phyloP scores from a whole-genome alignment of 2,113 vertebrate species.

The Oncorhynchus keta region DNA sequence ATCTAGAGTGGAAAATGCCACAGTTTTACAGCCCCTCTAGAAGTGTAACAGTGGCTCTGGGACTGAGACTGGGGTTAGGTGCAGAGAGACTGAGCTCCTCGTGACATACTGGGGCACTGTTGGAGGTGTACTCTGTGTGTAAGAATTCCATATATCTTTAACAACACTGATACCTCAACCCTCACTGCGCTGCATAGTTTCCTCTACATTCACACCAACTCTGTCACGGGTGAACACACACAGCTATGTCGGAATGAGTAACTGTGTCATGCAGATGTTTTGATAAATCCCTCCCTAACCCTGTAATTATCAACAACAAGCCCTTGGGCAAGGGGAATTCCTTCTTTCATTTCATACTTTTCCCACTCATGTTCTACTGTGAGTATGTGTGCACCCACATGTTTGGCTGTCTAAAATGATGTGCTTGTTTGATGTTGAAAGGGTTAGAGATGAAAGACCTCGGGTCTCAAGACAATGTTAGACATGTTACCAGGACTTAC shows the following conservation, averaged over 20 bases:
- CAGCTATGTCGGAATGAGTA: no score
- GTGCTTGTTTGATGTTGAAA: neutral
- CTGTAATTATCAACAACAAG: neutral
- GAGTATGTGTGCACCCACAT: neutral
- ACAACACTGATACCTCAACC: neutral
- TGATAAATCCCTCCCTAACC: no score
- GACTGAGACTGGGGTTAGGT: neutral
- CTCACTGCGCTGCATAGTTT: neutral
- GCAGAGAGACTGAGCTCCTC: neutral
- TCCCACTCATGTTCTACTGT: neutral
- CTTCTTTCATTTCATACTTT: neutral
- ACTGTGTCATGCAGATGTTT: no score
- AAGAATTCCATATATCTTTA: neutral
- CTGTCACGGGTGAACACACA: no score
- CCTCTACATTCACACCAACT: neutral
- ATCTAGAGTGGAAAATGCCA: constrained; percentile 32
- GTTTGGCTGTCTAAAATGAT: neutral
- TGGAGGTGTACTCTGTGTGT: neutral
- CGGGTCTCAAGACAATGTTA: constrained; percentile 5
- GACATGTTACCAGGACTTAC: constrained; percentile 58
- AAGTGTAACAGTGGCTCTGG: neutral
- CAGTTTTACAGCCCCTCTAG: constrained; percentile 22
- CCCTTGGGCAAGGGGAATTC: neutral
- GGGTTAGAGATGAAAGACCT: no score
- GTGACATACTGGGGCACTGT: neutral